Evolutionary conservation across 2,888 invertebrate genomes (phyloP).

Genomic region (Digitonthophagus gazella): DNA sequence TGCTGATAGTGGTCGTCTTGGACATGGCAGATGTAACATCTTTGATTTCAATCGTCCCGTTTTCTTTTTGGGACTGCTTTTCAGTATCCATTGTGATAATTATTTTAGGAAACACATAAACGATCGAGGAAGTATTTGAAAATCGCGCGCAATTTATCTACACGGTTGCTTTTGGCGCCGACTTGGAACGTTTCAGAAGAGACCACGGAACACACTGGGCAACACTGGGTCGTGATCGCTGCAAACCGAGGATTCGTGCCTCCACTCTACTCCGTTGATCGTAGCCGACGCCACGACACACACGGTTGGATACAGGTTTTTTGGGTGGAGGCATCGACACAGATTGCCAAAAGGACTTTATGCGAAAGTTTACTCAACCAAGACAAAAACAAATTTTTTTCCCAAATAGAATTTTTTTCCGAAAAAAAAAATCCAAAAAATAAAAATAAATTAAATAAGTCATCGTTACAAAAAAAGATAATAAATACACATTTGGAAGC

Average conservation of each 20-base stretch:
- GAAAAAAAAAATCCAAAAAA: too few relatives aligned
- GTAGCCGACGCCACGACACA: neutral
- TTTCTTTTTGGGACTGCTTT: slow-evolving; percentile 35
- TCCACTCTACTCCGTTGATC: neutral
- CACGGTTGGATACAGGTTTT: neutral
- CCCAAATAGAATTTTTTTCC: too few relatives aligned
- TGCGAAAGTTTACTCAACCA: neutral
- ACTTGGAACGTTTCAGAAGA: neutral
- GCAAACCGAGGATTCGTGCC: neutral
- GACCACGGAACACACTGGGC: neutral
- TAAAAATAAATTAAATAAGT: too few relatives aligned
- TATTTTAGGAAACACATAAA: neutral
- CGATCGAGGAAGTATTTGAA: neutral
- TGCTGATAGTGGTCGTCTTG: slow-evolving; percentile 81
- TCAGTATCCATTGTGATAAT: slow-evolving; percentile 31
- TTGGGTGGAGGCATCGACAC: neutral
- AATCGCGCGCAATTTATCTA: neutral
- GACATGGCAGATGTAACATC: slow-evolving; percentile 40
- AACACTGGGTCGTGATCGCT: too few relatives aligned
- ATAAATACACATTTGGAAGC: too few relatives aligned
- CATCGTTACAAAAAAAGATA: too few relatives aligned
- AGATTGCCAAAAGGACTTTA: neutral
- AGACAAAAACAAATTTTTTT: too few relatives aligned
- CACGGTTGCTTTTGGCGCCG: neutral
- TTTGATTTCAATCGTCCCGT: slow-evolving; percentile 4